Evolutionary conservation across 2,797 vertebrate genomes (phyloP).

Genomic region (Megalops cyprinoides): DNA sequence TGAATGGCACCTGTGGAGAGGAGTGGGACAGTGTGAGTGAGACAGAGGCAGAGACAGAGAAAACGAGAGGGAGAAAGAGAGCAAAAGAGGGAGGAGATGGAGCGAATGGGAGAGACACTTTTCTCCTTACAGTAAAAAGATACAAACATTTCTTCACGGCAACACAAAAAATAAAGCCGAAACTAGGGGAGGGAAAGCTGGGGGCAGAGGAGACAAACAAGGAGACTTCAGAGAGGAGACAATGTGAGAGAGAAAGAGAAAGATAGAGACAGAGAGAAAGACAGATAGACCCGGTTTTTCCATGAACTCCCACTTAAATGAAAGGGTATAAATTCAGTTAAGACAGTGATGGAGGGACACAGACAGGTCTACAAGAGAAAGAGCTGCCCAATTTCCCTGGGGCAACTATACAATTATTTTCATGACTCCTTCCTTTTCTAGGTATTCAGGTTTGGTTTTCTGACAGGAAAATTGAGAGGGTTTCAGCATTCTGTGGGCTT

Average conservation of each 20-base stretch:
- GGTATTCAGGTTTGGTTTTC: too few species aligned
- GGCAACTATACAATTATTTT: too few species aligned
- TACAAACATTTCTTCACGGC: not conserved
- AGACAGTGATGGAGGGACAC: too few species aligned
- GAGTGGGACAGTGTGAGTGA: too few species aligned
- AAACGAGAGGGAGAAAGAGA: constrained; percentile 2
- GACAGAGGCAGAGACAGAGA: not conserved
- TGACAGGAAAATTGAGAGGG: not conserved
- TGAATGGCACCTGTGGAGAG: constrained; percentile 86
- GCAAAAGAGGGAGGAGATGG: too few species aligned
- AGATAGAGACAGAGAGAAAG: not conserved
- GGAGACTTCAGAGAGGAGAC: not conserved
- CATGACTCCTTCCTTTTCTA: too few species aligned
- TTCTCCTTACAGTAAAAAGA: too few species aligned
- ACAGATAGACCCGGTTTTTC: not conserved
- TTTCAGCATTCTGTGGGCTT: constrained; percentile 5
- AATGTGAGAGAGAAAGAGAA: not conserved
- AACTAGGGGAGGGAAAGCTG: too few species aligned
- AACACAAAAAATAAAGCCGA: not conserved
- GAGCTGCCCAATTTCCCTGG: too few species aligned
- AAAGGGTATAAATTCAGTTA: not conserved
- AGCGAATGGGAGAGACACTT: too few species aligned
- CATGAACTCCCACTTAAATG: not conserved
- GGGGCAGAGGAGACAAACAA: not conserved
- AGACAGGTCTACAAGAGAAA: too few species aligned